phyloP scores from a whole-genome alignment of 2,113 vertebrate genomes.

The Cochlearius cochlearius region DNA sequence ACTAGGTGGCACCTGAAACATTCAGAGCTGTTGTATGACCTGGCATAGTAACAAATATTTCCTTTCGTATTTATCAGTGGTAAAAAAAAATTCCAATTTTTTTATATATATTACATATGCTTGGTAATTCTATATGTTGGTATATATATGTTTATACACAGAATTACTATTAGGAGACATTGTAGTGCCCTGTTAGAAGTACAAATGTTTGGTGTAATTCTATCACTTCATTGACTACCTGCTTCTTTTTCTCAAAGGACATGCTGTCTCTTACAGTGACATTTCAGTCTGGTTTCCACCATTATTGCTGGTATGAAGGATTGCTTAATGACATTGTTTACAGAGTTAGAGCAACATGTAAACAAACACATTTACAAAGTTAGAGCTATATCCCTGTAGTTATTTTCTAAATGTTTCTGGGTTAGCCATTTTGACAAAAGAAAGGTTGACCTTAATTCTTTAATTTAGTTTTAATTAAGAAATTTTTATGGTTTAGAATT shows the following conservation, averaged over 20 bases:
- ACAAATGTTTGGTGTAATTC: neutral
- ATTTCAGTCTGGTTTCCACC: neutral
- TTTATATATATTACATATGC: neutral
- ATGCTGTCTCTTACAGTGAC: neutral
- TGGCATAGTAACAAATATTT: neutral
- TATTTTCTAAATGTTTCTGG: neutral
- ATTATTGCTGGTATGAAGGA: neutral
- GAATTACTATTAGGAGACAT: neutral
- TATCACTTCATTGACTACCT: neutral
- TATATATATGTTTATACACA: neutral
- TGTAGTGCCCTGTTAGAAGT: neutral
- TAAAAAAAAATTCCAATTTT: neutral
- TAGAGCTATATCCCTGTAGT: neutral
- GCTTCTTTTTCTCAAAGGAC: neutral
- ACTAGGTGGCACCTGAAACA: slow-evolving; percentile 11
- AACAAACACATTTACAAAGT: neutral
- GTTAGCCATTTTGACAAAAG: neutral
- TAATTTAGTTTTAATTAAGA: neutral
- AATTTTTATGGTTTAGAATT: neutral
- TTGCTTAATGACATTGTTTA: neutral
- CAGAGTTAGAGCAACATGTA: no score
- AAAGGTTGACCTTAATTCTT: neutral
- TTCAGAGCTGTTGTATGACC: neutral
- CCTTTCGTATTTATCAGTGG: neutral
- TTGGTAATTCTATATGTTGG: neutral